Evolutionary conservation across 37 sponge, comb jelly and placozoan genomes (phyloP).

Genomic region (Chondrosia reniformis): DNA sequence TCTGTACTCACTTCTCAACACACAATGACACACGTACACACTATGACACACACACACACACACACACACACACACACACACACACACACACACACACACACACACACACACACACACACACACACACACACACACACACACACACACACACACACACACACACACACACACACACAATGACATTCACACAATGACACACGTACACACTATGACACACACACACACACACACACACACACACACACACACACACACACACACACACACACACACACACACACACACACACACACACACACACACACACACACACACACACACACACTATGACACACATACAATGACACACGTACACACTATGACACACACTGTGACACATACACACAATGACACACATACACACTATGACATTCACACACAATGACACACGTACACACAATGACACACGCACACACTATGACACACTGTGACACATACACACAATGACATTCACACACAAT

Average conservation of each 20-base stretch:
- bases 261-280: conserved; percentile 23
- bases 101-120: not conserved
- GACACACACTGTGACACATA: too few species aligned
- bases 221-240: too few species aligned
- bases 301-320: conserved; percentile 23
- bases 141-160: not conserved
- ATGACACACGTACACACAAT: too few species aligned
- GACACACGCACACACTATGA: too few species aligned
- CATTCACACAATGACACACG: too few species aligned
- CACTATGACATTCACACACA: too few species aligned
- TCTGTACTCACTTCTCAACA: not conserved
- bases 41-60: conserved; percentile 14
- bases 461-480: too few species aligned
- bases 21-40: not conserved
- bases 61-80: conserved; percentile 8
- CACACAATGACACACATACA: too few species aligned
- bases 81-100: conserved; percentile 12
- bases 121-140: not conserved
- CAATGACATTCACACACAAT: too few species aligned
- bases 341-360: too few species aligned
- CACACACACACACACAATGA: not conserved
- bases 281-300: conserved; percentile 30
- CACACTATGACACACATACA: not conserved
- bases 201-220: too few species aligned
- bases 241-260: conserved; percentile 7